Evolutionary conservation across 2,888 invertebrate genomes (phyloP).

Genomic region (Oligia strigilis): DNA sequence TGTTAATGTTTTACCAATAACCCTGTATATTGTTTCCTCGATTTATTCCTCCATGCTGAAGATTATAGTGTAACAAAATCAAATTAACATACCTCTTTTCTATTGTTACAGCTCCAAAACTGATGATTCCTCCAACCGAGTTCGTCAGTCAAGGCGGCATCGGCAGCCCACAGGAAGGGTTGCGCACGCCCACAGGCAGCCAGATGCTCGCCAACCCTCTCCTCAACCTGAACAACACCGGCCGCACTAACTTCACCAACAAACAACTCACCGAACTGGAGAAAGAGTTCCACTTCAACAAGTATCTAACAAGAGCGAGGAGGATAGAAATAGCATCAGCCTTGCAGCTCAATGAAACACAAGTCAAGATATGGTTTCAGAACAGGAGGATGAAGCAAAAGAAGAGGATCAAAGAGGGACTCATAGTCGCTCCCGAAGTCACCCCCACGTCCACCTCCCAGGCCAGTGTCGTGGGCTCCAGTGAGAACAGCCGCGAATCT

Average conservation of each 20-base stretch:
- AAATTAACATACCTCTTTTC: slow-evolving; percentile 18
- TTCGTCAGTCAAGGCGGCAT: slow-evolving; percentile 87
- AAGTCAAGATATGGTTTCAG: slow-evolving; percentile 99
- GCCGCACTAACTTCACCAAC: slow-evolving; percentile 99
- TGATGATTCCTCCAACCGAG: slow-evolving; percentile 90
- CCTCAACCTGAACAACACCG: slow-evolving; percentile 94
- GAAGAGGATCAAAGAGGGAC: slow-evolving; percentile 98
- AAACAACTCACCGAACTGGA: slow-evolving; percentile 99
- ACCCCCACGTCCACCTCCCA: slow-evolving; percentile 86
- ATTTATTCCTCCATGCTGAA: background rate
- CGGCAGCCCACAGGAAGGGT: slow-evolving; percentile 85
- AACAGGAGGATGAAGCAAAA: slow-evolving; percentile 99
- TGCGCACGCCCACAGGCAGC: slow-evolving; percentile 88
- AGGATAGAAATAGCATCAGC: slow-evolving; percentile 99
- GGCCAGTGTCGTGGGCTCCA: slow-evolving; percentile 88
- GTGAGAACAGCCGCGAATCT: slow-evolving; percentile 94
- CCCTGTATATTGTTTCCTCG: no score
- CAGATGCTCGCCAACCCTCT: slow-evolving; percentile 87
- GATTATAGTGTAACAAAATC: background rate
- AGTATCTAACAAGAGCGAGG: slow-evolving; percentile 98
- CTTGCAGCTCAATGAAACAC: slow-evolving; percentile 98
- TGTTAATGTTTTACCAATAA: no score
- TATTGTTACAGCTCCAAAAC: slow-evolving; percentile 91
- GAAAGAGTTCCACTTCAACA: slow-evolving; percentile 99
- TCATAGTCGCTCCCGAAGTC: slow-evolving; percentile 91